Evolutionary conservation across 2,888 invertebrate genomes (phyloP), one percentile per base, ranked within the genome.

Genomic region (Elmis aenea): DNA sequence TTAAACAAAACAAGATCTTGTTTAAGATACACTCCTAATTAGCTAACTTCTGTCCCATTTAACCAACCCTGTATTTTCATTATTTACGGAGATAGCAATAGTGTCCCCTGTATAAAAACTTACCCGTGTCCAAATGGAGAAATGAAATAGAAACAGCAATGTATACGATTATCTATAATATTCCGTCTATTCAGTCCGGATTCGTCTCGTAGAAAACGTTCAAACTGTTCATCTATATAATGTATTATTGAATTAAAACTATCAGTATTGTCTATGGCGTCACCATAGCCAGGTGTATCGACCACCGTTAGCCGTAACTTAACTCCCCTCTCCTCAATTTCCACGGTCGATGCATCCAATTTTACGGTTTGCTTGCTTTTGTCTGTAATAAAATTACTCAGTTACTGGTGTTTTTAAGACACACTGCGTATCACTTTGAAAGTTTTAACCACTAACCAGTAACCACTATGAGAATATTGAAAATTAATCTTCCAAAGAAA

Each of bases 181-280:
- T 96, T 94, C 48, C 94, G 82, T 26, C 96, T 79, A 70, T 97
- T 96, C 25, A 96, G 75, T 1, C 96, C 96, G 61, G 93, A 93
- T 70, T 96, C 96, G 58, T 92, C 92, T 22, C 88, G 79, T 31
- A 92, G 70, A 66, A 87, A 92, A 47, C 91, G 75, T 69, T 93
- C 92, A 70, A 94, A 97, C 67, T 96, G 96, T 61, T 95, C 93
- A 64, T 97, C 95, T 53, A 97, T 94, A 68, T 96, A 97, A 64
- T 91, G 85, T 49, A 96, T 88, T 52, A 97, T 94, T 39, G 93
- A 85, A 69, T 85, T 82, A 69, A 95, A 95, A 62, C 92, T 91
- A 63, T 94, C 89, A 2, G 89, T 88, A 66, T 91, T 93, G 62
- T 95, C 87, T 51, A 95, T 89, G 8, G 93, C 91, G 70, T 95